Evolutionary conservation across 2,888 invertebrate genomes (phyloP), one percentile per base, ranked within the genome.

Genomic region (Euplagia quadripunctaria): DNA sequence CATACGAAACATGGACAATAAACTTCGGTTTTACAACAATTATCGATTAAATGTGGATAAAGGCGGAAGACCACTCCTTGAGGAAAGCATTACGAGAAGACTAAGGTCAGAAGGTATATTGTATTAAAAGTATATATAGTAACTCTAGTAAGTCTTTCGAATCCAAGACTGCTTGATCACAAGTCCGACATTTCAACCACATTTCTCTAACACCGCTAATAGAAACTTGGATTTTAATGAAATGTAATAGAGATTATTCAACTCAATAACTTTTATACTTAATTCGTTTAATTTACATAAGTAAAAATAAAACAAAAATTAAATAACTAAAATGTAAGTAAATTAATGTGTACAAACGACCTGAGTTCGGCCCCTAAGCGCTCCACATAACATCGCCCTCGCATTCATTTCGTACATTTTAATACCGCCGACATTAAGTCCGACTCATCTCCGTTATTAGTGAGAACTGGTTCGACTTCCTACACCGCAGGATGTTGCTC

Each of bases 401-500:
- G 42, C 14, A 52, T 46, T 72, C 77, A 71, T 79, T 85, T 82
- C 79, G 79, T 82, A 83, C 80, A 83, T 81, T 79, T 84, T 80
- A 85, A 85, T 82, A 78, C 81, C 82, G 73, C 80, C 79, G 64
- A 83, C 82, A 82, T 86, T 83, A 84, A 85, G 80, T 78, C 79
- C 81, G 88, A 86, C 92, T 90, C 94, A 93, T 95, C 94, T 92
- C 91, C 89, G 91, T 88, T 89, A 89, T 93, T 92, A 93, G 89
- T 92, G 91, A 92, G 89, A 91, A 94, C 94, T 90, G 92, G 94
- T 94, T 86, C 77, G 81, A 88, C 92, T 94, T 95, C 94, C 94
- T 92, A 91, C 90, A 89, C 82, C 87, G 85, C 92, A 94, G 94
- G 95, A 95, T 94, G 92, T 95, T 94, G 91, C 94, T 90, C 93